Conservation (phyloP, 1,140 invertebrate genomes). For the Dinoponera quadriceps region DNA sequence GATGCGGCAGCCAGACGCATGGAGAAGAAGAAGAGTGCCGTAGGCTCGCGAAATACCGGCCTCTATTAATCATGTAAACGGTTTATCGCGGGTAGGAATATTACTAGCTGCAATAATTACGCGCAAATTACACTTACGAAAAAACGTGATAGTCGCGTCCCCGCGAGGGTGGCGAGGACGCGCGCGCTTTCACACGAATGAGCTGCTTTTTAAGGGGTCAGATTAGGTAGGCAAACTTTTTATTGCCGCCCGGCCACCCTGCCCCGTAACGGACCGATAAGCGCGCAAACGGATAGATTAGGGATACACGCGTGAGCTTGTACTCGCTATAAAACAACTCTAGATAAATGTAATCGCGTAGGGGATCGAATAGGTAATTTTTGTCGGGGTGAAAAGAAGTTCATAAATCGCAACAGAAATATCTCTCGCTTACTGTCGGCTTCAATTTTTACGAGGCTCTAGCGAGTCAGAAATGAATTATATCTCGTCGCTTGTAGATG, state of each 20-base stretch:
- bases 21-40: conserved; percentile 62
- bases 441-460: background rate
- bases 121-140: conserved; percentile 78
- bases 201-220: conserved; percentile 23
- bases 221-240: conserved; percentile 25
- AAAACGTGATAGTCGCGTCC: conserved; percentile 33
- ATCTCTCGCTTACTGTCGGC: conserved; percentile 9
- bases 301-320: conserved; percentile 17
- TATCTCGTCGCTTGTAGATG: background rate
- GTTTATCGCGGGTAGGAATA: conserved; percentile 82
- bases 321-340: conserved; percentile 29
- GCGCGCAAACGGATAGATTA: conserved; percentile 39
- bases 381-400: background rate
- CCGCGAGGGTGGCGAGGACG: conserved; percentile 1
- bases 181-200: conserved; percentile 28
- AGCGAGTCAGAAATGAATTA: background rate
- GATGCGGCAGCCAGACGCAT: conserved; percentile 31
- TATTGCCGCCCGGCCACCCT: conserved; percentile 4
- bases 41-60: conserved; percentile 79
- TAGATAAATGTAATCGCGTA: conserved; percentile 51
- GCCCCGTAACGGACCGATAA: conserved; percentile 39
- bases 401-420: conserved; percentile 4
- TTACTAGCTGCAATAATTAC: conserved; percentile 82
- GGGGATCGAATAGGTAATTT: conserved; percentile 36
- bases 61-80: conserved; percentile 85